Base-by-base conservation (phyloP, 2,888 invertebrate species). In the Philhelius pedissequus region DNA sequence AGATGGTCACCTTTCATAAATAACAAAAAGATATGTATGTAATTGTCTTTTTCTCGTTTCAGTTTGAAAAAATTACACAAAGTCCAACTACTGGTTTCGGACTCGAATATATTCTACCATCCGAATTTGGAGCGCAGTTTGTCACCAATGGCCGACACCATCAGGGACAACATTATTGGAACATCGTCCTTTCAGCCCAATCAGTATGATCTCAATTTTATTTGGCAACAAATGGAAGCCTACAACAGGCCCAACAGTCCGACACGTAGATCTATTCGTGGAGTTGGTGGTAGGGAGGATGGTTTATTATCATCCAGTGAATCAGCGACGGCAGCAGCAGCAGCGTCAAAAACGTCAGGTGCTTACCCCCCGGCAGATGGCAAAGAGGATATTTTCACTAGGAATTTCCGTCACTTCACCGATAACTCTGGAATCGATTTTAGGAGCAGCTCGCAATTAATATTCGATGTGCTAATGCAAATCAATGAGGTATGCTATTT, bases 381-480 rank as follows among this genome's bases (percentile, higher is more conserved):
- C 74, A 77, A 83, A 81, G 86, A 88, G 74, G 89, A 91, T 88
- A 88, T 89, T 35, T 82, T 87, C 50, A 89, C 89, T 78, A 89
- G 88, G 79, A 92, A 91, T 88, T 90, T 89, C 87, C 89, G 88
- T 58, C 90, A 91, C 87, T 90, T 91, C 76, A 89, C 89, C 45
- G 91, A 93, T 58, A 92, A 92, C 62, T 94, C 94, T 84, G 95
- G 95, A 11, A 93, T 99, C 40, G 98, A 99, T 92, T 93, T 98
- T 32, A 96, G 96, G 90, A 99, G 98, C 78, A 99, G 98, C 92
- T 92, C 98, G 68, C 97, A 97, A 90, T 95, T 99, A 89, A 93
- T 99, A 18, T 94, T 98, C 90, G 98, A 99, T 91, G 94, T 98
- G 35, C 97, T 97, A 87, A 94, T 96, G 1, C 97, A 97, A 88